phyloP scores from a whole-genome alignment of 2,113 vertebrate genomes.

The Triplophysa rosa region DNA sequence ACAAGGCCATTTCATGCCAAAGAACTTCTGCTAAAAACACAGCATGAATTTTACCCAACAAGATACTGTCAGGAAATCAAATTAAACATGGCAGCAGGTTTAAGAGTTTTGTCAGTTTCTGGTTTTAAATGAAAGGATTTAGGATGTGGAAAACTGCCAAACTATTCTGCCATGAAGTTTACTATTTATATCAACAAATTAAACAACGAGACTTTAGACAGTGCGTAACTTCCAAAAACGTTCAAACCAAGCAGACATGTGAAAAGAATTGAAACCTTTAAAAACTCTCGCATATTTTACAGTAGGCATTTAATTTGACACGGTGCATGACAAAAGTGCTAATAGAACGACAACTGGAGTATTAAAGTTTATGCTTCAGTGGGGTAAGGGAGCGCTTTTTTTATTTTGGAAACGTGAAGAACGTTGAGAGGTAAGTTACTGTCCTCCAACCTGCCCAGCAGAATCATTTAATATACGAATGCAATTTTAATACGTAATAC shows the following conservation, averaged over 20 bases:
- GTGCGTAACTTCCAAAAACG: neutral
- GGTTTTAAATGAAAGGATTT: too few relatives aligned
- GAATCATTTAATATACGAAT: constrained; percentile 2
- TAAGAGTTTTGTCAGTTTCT: neutral
- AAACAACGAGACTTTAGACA: neutral
- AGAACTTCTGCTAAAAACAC: too few relatives aligned
- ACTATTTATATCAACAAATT: neutral
- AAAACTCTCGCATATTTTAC: neutral
- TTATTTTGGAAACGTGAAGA: neutral
- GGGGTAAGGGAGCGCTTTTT: neutral
- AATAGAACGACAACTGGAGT: neutral
- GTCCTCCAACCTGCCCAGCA: neutral
- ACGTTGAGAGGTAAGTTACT: neutral
- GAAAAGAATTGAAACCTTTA: neutral
- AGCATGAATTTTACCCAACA: too few relatives aligned
- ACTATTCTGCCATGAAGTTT: too few relatives aligned
- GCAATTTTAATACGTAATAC: neutral
- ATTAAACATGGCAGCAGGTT: neutral
- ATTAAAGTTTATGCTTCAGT: neutral
- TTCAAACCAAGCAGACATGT: neutral
- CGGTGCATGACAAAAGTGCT: too few relatives aligned
- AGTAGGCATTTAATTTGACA: neutral
- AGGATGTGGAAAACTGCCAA: too few relatives aligned
- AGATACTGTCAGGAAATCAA: too few relatives aligned
- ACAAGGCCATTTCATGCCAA: neutral